These are phyloP conservation scores for Caenorhabditis doughertyi DNA, from an alignment of 2,888 invertebrate genomes.

Conservation along the genomic window DNA sequence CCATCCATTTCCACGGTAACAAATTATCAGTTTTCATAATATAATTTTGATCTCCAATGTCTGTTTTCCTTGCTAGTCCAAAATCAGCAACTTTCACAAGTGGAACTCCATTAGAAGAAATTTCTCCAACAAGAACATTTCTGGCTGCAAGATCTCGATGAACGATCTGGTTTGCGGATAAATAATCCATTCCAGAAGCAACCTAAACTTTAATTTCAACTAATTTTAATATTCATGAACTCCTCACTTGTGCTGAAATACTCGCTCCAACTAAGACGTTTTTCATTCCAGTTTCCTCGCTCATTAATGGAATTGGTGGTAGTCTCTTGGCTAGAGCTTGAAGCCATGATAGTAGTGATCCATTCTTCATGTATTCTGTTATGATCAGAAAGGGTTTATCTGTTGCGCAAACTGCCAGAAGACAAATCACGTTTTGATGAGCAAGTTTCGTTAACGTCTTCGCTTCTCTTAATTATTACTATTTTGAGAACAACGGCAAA, in stretches of 20 bases:
- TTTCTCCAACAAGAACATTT: conserved; percentile 63
- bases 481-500: not conserved
- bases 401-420: conserved; percentile 55
- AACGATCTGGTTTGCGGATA: conserved; percentile 44
- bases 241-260: conserved; percentile 53
- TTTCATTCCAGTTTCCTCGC: conserved; percentile 37
- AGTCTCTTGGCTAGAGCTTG: conserved; percentile 34
- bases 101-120: conserved; percentile 56
- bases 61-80: conserved; percentile 51
- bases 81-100: conserved; percentile 62
- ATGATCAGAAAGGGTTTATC: conserved; percentile 59
- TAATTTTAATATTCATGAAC: not conserved
- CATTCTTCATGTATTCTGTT: conserved; percentile 62
- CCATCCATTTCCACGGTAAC: conserved; percentile 61
- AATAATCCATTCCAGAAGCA: conserved; percentile 60
- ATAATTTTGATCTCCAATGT: conserved; percentile 31
- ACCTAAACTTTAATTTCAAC: conserved; percentile 25
- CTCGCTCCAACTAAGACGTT: conserved; percentile 53
- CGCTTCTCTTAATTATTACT: conserved; percentile 49
- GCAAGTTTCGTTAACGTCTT: conserved; percentile 45
- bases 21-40: conserved; percentile 33
- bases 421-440: conserved; percentile 56
- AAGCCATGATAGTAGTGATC: conserved; percentile 49
- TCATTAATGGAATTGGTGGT: conserved; percentile 32
- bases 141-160: conserved; percentile 61